Evolutionary conservation across 2,797 vertebrate genomes (phyloP), one percentile per base, ranked within the genome.

Genomic region (Chelonia mydas): DNA sequence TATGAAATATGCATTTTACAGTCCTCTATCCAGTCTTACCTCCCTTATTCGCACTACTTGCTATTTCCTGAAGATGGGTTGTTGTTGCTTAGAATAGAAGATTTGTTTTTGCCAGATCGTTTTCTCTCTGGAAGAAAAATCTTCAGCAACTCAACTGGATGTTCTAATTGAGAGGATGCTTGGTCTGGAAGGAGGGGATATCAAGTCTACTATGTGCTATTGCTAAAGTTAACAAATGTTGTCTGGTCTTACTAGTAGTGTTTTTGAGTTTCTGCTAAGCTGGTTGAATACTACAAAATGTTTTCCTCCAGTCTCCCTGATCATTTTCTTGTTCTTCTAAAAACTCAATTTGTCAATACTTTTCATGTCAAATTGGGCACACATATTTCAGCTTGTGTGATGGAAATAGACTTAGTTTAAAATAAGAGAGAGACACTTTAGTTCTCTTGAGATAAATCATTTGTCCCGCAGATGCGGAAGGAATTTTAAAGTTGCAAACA

Each of bases 371-470:
- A 53, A 11, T 31, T 72, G 2, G 85, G 23, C 50, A 25, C 57
- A 5, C 5, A 4, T 86, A 77, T 86, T 94, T 95, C 79, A 79
- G 51, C n/a, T 84, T 57, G 45, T 85, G 31, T 87, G 87, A 90
- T 80, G 72, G 90, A 95, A 91, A 83, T 51, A n/a, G 55, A 80
- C 87, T 88, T 93, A n/a, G 83, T 94, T 89, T 94, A 45, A 95
- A 95, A 94, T 68, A 81, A 54, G 51, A 83, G 5, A 74, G 72
- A 76, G 23, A 27, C 11, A 13, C 27, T 41, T 33, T 1, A 61
- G 41, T 91, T 31, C n/a, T 93, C 3, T 45, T 47, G 79, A 95
- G 28, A 41, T 80, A 11, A 49, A 10, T 89, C 33, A 72, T 72
- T 74, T 31, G 55, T 50, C 53, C 47, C 15, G 8, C 79, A 47